Conservation (phyloP, 2,888 invertebrate genomes). For the Allacma fusca region DNA sequence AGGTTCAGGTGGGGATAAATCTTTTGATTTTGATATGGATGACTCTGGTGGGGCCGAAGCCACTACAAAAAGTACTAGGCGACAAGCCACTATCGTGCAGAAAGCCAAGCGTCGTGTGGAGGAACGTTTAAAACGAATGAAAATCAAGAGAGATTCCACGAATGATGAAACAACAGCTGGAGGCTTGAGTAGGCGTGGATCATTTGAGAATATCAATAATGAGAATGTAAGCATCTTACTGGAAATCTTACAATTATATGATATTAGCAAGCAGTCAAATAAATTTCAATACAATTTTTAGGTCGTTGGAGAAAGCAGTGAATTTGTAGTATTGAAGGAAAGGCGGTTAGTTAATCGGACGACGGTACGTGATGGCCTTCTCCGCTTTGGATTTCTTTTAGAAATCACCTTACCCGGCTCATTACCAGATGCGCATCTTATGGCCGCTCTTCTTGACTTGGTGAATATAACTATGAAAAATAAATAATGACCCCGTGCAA, state of each 20-base stretch:
- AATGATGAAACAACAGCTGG: conserved; percentile 64
- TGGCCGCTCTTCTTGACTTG: conserved; percentile 92
- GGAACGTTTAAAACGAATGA: conserved; percentile 78
- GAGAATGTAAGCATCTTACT: conserved; percentile 52
- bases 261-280: background rate
- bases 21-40: conserved; percentile 59
- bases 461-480: conserved; percentile 68
- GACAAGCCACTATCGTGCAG: conserved; percentile 69
- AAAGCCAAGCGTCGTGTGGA: conserved; percentile 89
- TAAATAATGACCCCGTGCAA: too few relatives aligned
- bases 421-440: conserved; percentile 93
- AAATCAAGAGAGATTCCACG: conserved; percentile 61
- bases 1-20: conserved; percentile 57
- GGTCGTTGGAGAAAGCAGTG: conserved; percentile 64
- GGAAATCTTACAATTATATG: background rate
- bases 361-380: conserved; percentile 85
- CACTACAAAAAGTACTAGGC: conserved; percentile 55
- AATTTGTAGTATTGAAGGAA: conserved; percentile 87
- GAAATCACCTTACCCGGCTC: conserved; percentile 96
- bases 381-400: conserved; percentile 87
- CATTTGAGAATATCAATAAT: conserved; percentile 59
- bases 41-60: conserved; percentile 44
- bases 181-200: conserved; percentile 62
- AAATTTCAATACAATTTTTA: conserved; percentile 18
- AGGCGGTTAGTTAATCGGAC: conserved; percentile 81